These are phyloP conservation scores for Rhinogobio ventralis DNA, from an alignment of 2,797 vertebrate genomes.

Conservation along the genomic window DNA sequence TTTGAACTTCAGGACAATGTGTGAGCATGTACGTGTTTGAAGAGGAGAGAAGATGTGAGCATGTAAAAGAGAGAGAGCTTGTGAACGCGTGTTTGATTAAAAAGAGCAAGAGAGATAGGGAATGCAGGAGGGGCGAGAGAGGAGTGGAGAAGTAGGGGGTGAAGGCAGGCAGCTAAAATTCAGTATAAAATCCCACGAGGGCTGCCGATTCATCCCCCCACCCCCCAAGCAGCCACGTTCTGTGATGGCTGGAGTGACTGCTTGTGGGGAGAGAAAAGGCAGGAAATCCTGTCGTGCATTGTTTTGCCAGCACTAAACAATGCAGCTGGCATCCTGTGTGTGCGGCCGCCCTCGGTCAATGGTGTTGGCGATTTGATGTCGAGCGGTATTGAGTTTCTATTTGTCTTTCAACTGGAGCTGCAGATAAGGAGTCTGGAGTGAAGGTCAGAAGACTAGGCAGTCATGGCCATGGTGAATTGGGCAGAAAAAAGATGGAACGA, in stretches of 20 bases:
- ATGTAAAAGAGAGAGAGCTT: constrained; percentile 25
- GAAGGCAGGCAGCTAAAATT: constrained; percentile 60
- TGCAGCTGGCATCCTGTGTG: constrained; percentile 76
- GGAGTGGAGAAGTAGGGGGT: neutral
- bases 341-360: constrained; percentile 35
- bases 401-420: constrained; percentile 44
- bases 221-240: constrained; percentile 63
- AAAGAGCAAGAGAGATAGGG: neutral
- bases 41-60: constrained; percentile 34
- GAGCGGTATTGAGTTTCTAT: constrained; percentile 39
- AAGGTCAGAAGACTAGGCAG: constrained; percentile 55
- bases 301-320: constrained; percentile 74
- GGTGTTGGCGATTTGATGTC: constrained; percentile 2
- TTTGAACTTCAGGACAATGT: constrained; percentile 86
- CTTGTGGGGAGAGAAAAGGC: constrained; percentile 41
- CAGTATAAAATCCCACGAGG: constrained; percentile 64
- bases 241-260: constrained; percentile 67
- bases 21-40: constrained; percentile 40
- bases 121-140: constrained; percentile 17
- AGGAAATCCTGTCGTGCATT: constrained; percentile 80
- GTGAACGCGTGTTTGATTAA: constrained; percentile 51
- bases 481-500: constrained; percentile 14
- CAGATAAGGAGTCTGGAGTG: constrained; percentile 43
- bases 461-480: constrained; percentile 50
- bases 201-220: constrained; percentile 68